A percentile compares a stretch with the other conserved stretches of the same genome.
phyloP scores from a whole-genome alignment of 2,113 vertebrate species.

The Pteruthius melanotis region DNA sequence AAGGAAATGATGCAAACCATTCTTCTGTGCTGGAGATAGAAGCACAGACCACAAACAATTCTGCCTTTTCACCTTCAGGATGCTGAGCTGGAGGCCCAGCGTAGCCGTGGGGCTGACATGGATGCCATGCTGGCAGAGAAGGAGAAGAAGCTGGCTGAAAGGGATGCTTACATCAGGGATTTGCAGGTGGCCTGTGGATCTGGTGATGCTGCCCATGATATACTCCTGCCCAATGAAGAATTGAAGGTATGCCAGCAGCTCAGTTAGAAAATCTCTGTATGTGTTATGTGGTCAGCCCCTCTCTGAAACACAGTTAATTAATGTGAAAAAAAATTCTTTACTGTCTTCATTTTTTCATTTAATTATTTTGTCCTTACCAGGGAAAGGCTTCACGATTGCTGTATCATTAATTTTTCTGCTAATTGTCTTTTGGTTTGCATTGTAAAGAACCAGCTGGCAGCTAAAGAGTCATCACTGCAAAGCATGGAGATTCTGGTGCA shows the following conservation, averaged over 20 bases:
- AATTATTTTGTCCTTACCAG: neutral
- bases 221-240: slow-evolving; percentile 32
- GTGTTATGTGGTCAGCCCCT: accelerated
- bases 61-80: slow-evolving; percentile 43
- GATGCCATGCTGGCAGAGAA: slow-evolving; percentile 83
- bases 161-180: slow-evolving; percentile 86
- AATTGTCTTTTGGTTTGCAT: neutral
- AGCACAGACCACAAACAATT: neutral
- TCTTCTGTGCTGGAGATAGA: neutral
- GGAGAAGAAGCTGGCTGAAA: slow-evolving; percentile 81
- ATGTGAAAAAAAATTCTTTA: neutral
- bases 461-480: slow-evolving; percentile 62
- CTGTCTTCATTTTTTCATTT: neutral
- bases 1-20: neutral
- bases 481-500: slow-evolving; percentile 81
- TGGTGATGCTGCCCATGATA: slow-evolving; percentile 2
- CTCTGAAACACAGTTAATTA: neutral
- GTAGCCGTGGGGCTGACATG: slow-evolving; percentile 79
- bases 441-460: slow-evolving; percentile 56
- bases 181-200: slow-evolving; percentile 75
- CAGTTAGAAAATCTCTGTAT: neutral
- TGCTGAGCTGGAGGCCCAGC: slow-evolving; percentile 73
- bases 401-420: neutral
- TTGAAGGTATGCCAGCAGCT: slow-evolving; percentile 63
- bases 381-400: neutral